Percentiles rank a stretch among this genome's conserved stretches.
Evolutionary conservation across 2,797 vertebrate genomes (phyloP).

Genomic region (Lerista edwardsae): DNA sequence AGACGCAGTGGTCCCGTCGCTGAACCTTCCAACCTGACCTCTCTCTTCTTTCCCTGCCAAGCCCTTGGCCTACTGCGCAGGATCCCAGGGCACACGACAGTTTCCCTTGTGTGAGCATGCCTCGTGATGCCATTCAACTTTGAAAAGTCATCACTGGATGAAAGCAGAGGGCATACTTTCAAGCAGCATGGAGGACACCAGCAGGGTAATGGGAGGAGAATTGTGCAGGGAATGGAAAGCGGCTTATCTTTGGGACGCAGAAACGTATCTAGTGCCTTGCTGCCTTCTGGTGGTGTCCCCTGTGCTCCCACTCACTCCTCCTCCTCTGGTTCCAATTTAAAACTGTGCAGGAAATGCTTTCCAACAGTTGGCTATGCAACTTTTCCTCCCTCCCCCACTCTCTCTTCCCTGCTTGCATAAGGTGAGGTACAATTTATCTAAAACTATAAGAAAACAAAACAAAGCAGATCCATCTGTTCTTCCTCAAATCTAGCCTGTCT

Average conservation of each 20-base stretch:
- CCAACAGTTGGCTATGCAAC: background rate
- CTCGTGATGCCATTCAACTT: background rate
- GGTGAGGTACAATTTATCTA: conserved; percentile 24
- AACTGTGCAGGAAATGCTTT: background rate
- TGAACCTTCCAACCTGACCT: too few species aligned
- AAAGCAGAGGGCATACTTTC: background rate
- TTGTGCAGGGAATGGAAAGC: background rate
- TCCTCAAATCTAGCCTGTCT: conserved; percentile 20
- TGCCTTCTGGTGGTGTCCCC: background rate
- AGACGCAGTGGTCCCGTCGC: too few species aligned
- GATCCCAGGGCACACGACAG: too few species aligned
- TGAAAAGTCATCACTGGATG: background rate
- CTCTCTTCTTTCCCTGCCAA: too few species aligned
- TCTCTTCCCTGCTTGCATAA: background rate
- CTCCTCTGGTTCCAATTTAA: background rate
- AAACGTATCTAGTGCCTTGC: background rate
- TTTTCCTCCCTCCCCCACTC: background rate
- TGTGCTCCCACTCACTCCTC: background rate
- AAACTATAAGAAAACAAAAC: conserved; percentile 45
- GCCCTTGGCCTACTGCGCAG: too few species aligned
- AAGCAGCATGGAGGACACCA: background rate
- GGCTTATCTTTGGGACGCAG: background rate
- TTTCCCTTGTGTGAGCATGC: too few species aligned
- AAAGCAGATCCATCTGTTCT: conserved; percentile 47
- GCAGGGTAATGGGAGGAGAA: background rate